Conservation (phyloP, 2,113 vertebrate species). For the Stegostoma tigrinum region DNA sequence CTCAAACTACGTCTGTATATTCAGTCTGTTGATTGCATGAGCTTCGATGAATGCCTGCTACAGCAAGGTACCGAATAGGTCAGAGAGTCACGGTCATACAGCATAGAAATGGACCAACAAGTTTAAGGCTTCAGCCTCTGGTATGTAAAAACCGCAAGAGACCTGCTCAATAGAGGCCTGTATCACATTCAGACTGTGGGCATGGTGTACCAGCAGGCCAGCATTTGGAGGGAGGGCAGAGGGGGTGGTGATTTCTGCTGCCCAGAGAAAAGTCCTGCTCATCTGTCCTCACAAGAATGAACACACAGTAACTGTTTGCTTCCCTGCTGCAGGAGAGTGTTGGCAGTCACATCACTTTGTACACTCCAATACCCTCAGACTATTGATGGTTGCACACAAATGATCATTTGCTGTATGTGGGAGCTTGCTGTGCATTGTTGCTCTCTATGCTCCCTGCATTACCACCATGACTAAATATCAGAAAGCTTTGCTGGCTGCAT, state of each 20-base stretch:
- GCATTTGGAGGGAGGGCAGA: neutral
- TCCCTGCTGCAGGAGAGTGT: neutral
- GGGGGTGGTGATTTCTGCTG: neutral
- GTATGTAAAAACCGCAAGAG: neutral
- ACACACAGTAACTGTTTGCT: neutral
- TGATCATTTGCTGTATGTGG: neutral
- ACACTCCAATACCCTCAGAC: neutral
- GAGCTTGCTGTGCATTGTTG: neutral
- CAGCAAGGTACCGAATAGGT: neutral
- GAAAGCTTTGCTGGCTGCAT: no score
- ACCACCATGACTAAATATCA: neutral
- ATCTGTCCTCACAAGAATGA: neutral
- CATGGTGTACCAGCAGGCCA: neutral
- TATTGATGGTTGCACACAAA: neutral
- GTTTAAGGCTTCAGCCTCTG: neutral
- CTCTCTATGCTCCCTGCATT: no score
- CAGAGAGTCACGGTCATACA: no score
- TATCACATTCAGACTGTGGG: neutral
- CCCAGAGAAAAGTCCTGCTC: neutral
- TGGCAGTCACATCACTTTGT: neutral
- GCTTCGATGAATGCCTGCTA: neutral
- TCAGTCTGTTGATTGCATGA: neutral
- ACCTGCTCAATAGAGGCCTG: neutral
- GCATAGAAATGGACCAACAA: no score
- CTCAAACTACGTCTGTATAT: neutral